A percentile compares a stretch with the other conserved stretches of the same genome.
Conservation (phyloP, 2,888 invertebrate species). For the Galerucella calmariensis region DNA sequence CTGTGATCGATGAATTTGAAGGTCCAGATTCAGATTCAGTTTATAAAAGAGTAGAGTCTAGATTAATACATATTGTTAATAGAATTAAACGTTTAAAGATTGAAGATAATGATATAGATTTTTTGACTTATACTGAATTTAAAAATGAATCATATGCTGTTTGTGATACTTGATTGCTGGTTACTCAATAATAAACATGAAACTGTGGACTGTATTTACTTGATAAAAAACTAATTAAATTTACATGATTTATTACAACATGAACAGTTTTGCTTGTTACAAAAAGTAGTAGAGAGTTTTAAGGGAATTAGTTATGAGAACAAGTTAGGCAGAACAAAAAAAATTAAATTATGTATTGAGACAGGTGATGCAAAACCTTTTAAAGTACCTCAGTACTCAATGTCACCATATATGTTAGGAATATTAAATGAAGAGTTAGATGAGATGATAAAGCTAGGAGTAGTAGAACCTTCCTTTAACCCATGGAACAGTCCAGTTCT, state of each 20-base stretch:
- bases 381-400: slow-evolving; percentile 28
- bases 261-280: too few relatives aligned
- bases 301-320: slow-evolving; percentile 31
- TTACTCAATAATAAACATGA: too few relatives aligned
- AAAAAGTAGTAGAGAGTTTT: slow-evolving; percentile 28
- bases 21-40: slow-evolving; percentile 9
- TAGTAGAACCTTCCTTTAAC: slow-evolving; percentile 47
- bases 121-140: slow-evolving; percentile 14
- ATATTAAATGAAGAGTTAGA: slow-evolving; percentile 45
- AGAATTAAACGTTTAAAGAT: neutral
- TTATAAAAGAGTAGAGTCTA: neutral
- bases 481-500: slow-evolving; percentile 50
- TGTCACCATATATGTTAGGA: slow-evolving; percentile 28
- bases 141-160: neutral
- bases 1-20: slow-evolving; percentile 8
- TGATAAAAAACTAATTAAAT: too few relatives aligned
- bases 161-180: too few relatives aligned
- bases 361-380: slow-evolving; percentile 42
- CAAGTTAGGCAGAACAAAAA: slow-evolving; percentile 39
- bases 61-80: too few relatives aligned
- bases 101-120: neutral
- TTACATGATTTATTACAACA: too few relatives aligned
- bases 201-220: too few relatives aligned
- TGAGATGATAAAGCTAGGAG: slow-evolving; percentile 45
- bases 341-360: slow-evolving; percentile 40